A percentile compares a stretch with the other conserved stretches of the same genome.
These are phyloP conservation scores for Engraulis encrasicolus DNA, from an alignment of 2,113 vertebrate species.

Conservation along the genomic window DNA sequence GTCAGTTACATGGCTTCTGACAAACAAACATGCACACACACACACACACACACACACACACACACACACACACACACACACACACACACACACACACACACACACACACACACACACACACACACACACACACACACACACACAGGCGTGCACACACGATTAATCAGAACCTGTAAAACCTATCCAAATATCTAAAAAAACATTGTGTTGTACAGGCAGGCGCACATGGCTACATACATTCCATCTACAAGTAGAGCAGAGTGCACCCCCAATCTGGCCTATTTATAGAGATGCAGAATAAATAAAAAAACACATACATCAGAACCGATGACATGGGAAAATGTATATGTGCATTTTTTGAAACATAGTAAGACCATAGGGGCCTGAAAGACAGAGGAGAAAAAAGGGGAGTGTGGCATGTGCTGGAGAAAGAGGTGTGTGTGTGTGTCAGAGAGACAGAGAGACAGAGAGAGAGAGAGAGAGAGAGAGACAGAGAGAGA, in stretches of 20 bases:
- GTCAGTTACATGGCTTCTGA: constrained; percentile 2
- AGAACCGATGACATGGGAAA: background rate
- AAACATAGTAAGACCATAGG: background rate
- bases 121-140: background rate
- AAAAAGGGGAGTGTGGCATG: background rate
- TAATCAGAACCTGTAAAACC: too few relatives aligned
- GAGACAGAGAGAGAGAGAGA: background rate
- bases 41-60: background rate
- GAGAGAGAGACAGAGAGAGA: constrained; percentile 4
- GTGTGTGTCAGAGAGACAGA: background rate
- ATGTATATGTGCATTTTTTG: background rate
- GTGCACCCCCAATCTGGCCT: background rate
- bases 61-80: background rate
- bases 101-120: background rate
- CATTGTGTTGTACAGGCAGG: background rate
- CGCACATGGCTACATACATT: background rate
- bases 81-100: background rate
- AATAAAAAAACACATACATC: background rate
- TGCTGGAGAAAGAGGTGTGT: background rate
- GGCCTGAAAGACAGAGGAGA: background rate
- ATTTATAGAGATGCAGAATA: background rate
- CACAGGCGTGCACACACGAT: too few relatives aligned
- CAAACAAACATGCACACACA: constrained; percentile 22
- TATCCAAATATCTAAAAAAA: too few relatives aligned
- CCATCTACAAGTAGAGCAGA: background rate